A percentile compares a stretch with the other conserved stretches of the same genome.
Evolutionary conservation across 2,113 vertebrate genomes (phyloP).

Genomic region (Typhlomys cinereus): DNA sequence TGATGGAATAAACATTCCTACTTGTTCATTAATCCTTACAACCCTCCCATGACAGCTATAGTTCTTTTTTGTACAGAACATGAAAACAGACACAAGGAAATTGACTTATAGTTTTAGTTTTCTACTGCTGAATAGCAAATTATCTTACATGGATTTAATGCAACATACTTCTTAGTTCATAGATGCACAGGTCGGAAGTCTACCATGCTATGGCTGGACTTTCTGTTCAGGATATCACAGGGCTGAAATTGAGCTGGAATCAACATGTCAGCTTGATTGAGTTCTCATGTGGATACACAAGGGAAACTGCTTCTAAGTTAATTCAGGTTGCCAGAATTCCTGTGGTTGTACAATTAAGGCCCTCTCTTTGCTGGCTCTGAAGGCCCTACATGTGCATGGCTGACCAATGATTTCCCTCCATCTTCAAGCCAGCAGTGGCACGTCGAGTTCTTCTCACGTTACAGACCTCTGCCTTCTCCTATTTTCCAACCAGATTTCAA

Average conservation of each 20-base stretch:
- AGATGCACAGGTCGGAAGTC: neutral
- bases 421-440: neutral
- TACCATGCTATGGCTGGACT: neutral
- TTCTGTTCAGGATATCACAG: neutral
- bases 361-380: neutral
- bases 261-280: neutral
- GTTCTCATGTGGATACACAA: neutral
- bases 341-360: neutral
- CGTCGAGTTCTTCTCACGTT: neutral
- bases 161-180: neutral
- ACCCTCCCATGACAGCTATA: neutral
- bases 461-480: neutral
- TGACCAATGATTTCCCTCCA: no score
- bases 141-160: neutral
- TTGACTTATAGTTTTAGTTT: neutral
- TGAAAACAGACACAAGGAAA: neutral
- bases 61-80: neutral
- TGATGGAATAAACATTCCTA: neutral
- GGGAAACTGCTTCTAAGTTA: neutral
- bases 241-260: neutral
- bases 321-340: neutral
- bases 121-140: neutral
- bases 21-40: neutral
- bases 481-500: neutral
- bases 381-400: rapidly evolving